phyloP scores from a whole-genome alignment of 2,888 invertebrate species.

The Epistrophe grossulariae region DNA sequence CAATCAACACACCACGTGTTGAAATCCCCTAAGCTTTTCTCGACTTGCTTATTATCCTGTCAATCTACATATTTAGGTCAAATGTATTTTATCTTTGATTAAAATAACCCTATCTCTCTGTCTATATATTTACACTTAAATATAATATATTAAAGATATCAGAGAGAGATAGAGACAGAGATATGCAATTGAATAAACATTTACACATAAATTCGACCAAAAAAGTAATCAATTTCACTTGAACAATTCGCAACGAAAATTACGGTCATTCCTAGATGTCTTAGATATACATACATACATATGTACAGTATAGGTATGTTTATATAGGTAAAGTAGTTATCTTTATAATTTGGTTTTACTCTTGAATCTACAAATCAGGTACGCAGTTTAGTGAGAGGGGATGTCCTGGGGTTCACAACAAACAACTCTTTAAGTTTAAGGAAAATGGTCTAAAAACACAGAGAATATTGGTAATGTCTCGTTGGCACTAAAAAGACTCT shows the following conservation, averaged over 20 bases:
- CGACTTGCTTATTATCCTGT: not conserved
- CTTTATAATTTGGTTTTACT: not conserved
- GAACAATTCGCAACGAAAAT: constrained; percentile 10
- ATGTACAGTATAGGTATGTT: too few relatives aligned
- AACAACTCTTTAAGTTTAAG: too few relatives aligned
- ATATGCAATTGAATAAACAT: constrained; percentile 63
- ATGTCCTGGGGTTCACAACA: too few relatives aligned
- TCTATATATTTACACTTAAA: not conserved
- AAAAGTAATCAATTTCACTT: constrained; percentile 61
- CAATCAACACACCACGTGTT: not conserved
- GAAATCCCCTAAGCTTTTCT: not conserved
- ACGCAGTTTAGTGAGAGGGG: not conserved
- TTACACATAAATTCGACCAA: constrained; percentile 15
- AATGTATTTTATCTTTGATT: constrained; percentile 10
- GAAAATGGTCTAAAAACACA: too few relatives aligned
- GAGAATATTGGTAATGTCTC: too few relatives aligned
- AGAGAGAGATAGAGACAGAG: not conserved
- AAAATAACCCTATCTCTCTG: not conserved
- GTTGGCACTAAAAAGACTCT: too few relatives aligned
- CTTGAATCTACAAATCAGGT: not conserved
- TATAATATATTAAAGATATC: not conserved
- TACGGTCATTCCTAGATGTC: not conserved
- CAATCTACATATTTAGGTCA: constrained; percentile 6
- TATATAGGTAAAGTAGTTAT: not conserved
- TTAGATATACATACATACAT: not conserved